A percentile compares a stretch with the other conserved stretches of the same genome.
Evolutionary conservation across 2,797 vertebrate species (phyloP).

Genomic region (Poeciliopsis infans): DNA sequence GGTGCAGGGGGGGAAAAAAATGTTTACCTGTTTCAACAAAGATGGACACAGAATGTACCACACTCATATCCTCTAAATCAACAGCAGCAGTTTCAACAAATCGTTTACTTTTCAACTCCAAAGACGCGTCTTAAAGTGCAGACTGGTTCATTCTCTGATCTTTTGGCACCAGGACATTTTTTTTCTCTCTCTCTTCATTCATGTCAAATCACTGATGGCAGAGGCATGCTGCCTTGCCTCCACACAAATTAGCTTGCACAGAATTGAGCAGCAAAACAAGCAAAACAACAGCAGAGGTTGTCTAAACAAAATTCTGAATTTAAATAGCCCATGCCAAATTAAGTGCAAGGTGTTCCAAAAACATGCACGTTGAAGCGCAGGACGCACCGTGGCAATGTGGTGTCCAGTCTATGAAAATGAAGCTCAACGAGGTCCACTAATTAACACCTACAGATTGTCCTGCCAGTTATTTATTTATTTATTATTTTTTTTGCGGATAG

Average conservation of each 20-base stretch:
- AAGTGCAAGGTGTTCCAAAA: constrained; percentile 35
- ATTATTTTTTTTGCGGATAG: constrained; percentile 31
- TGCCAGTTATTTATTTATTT: constrained; percentile 14
- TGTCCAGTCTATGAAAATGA: constrained; percentile 56
- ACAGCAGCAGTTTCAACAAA: constrained; percentile 10
- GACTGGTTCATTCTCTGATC: constrained; percentile 15
- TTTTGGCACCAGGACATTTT: constrained; percentile 38
- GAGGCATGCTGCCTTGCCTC: constrained; percentile 59
- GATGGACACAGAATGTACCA: constrained; percentile 31
- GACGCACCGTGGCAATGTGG: constrained; percentile 52
- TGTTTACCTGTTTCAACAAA: constrained; percentile 38
- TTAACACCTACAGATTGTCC: constrained; percentile 67
- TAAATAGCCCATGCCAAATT: constrained; percentile 4
- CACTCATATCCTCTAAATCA: constrained; percentile 6
- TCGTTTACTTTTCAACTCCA: background rate
- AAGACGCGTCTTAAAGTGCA: constrained; percentile 28
- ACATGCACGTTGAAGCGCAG: constrained; percentile 50
- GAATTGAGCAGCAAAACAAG: constrained; percentile 51
- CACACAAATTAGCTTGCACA: constrained; percentile 51
- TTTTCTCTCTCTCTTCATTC: constrained; percentile 24
- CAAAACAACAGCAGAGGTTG: constrained; percentile 38
- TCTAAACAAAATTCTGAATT: constrained; percentile 45
- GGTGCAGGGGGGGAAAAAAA: constrained; percentile 30
- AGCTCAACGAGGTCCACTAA: constrained; percentile 56
- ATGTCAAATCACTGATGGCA: constrained; percentile 55